Evolutionary conservation across 2,113 vertebrate species (phyloP).

Genomic region (Cromileptes altivelis): DNA sequence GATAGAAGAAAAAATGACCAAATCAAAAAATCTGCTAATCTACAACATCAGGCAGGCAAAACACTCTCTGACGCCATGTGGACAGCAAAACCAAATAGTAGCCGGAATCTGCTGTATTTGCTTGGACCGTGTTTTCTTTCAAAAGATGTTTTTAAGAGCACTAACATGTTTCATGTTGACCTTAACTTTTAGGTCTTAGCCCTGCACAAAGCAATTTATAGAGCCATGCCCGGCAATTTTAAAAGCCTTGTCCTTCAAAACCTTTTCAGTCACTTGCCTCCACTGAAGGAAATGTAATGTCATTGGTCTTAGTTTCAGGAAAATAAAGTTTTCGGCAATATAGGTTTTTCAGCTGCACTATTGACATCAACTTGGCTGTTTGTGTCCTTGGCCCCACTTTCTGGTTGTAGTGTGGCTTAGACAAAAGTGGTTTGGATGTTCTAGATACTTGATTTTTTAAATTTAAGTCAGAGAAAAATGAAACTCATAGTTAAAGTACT

Average conservation of each 20-base stretch:
- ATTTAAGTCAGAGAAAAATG: neutral
- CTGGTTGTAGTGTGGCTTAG: neutral
- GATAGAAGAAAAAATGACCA: no score
- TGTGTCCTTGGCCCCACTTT: neutral
- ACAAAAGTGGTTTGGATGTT: neutral
- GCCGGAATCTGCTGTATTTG: no score
- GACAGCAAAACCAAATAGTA: neutral
- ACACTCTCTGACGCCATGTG: no score
- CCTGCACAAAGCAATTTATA: constrained; percentile 15
- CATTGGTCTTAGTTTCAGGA: constrained; percentile 3
- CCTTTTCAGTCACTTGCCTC: constrained; percentile 1
- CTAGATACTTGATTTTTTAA: neutral
- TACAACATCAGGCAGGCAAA: no score
- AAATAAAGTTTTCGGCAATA: neutral
- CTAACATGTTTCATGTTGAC: constrained; percentile 9
- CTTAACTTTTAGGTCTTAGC: neutral
- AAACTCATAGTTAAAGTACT: neutral
- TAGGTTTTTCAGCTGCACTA: neutral
- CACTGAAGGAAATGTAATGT: neutral
- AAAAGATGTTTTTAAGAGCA: neutral
- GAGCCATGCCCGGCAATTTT: constrained; percentile 12
- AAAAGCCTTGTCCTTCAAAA: neutral
- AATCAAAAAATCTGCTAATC: no score
- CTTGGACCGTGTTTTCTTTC: no score
- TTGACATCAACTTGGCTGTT: constrained; percentile 28